Percentiles rank a stretch among this genome's conserved stretches.
These are phyloP conservation scores for Anniella stebbinsi DNA, from an alignment of 2,797 vertebrate genomes.

Conservation along the genomic window DNA sequence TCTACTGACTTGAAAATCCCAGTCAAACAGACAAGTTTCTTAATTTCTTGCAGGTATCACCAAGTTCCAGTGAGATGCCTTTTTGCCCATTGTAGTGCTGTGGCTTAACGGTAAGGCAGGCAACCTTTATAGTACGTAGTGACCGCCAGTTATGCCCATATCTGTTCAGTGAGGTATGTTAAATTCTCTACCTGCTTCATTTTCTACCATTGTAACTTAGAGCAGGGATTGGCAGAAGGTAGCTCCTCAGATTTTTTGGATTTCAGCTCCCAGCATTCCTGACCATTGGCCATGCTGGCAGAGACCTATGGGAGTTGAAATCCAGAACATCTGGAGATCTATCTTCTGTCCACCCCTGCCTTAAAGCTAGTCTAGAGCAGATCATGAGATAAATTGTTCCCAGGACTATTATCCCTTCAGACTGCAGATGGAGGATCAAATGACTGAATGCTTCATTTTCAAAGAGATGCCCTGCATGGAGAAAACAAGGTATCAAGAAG, in stretches of 20 bases:
- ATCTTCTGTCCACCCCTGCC: no score
- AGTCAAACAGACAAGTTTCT: not conserved
- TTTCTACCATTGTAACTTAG: not conserved
- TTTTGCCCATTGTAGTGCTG: not conserved
- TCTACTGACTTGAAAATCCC: not conserved
- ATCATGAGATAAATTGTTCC: not conserved
- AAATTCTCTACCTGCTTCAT: not conserved
- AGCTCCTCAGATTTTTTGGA: not conserved
- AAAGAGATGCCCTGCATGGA: not conserved
- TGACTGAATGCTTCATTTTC: not conserved
- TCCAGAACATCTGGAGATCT: no score
- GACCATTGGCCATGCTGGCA: no score
- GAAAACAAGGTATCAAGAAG: not conserved
- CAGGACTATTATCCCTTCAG: not conserved
- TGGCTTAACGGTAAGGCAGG: not conserved
- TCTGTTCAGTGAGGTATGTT: not conserved
- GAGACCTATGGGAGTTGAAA: no score
- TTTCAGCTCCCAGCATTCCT: no score
- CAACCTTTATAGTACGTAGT: not conserved
- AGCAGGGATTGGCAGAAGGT: not conserved
- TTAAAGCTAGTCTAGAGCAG: not conserved
- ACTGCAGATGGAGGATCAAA: not conserved
- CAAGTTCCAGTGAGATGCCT: not conserved
- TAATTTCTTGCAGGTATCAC: not conserved
- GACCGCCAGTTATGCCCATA: not conserved